These are phyloP conservation scores for Beroe ovata DNA, from an alignment of 37 sponge, comb jelly and placozoan species.

Conservation along the genomic window DNA sequence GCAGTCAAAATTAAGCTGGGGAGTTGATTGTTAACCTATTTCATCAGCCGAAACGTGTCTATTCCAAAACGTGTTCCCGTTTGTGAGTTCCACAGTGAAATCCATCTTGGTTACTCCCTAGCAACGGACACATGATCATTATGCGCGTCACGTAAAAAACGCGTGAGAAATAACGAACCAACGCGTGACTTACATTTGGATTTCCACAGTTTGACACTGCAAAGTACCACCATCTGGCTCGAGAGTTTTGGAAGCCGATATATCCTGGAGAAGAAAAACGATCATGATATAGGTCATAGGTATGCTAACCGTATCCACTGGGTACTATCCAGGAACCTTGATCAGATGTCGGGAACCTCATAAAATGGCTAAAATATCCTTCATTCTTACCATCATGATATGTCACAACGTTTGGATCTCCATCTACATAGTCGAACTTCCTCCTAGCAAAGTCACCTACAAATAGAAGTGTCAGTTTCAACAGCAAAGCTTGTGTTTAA, in stretches of 20 bases:
- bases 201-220: conserved; percentile 64
- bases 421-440: neutral
- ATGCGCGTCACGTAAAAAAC: too few species aligned
- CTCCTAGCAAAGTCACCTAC: conserved; percentile 9
- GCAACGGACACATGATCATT: neutral
- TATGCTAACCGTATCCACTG: too few species aligned
- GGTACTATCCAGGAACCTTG: too few species aligned
- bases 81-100: conserved; percentile 29
- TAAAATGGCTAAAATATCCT: too few species aligned
- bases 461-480: too few species aligned
- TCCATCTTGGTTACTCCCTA: conserved; percentile 42
- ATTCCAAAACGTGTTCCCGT: conserved; percentile 45
- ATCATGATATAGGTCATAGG: too few species aligned
- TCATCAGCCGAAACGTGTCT: conserved; percentile 64
- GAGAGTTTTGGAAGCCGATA: conserved; percentile 56
- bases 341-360: too few species aligned
- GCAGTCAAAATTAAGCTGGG: too few species aligned
- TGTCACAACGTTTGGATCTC: conserved; percentile 31
- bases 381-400: conserved; percentile 52
- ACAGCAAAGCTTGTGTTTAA: too few species aligned
- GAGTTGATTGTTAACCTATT: conserved; percentile 39
- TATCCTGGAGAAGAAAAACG: conserved; percentile 43
- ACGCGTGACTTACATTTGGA: conserved; percentile 67
- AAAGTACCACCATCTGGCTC: conserved; percentile 69
- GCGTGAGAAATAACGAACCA: too few species aligned